Percentiles rank a stretch among this genome's conserved stretches.
Evolutionary conservation across 2,113 vertebrate species (phyloP).

Genomic region (Neodontobutis hainanensis): DNA sequence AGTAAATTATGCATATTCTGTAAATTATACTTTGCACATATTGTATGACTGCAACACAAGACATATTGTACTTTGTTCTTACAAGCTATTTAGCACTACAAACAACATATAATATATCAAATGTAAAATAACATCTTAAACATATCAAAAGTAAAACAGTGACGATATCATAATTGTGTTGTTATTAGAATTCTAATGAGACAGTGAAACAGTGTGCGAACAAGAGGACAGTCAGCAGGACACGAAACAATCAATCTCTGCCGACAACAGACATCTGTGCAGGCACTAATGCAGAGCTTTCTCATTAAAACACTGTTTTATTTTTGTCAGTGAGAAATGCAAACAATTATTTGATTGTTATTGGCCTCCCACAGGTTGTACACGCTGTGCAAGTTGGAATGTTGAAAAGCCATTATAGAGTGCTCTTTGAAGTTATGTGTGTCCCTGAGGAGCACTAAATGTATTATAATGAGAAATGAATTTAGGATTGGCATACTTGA

Average conservation of each 20-base stretch:
- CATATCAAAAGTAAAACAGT: slow-evolving; percentile 4
- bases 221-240: slow-evolving; percentile 66
- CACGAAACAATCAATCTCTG: slow-evolving; percentile 57
- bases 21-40: neutral
- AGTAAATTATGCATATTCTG: neutral
- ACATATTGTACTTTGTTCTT: slow-evolving; percentile 11
- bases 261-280: slow-evolving; percentile 68
- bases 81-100: slow-evolving; percentile 1
- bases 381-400: slow-evolving; percentile 48
- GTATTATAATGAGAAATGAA: slow-evolving; percentile 26
- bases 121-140: neutral
- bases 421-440: slow-evolving; percentile 15
- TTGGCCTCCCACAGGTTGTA: slow-evolving; percentile 61
- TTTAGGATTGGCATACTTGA: slow-evolving; percentile 4
- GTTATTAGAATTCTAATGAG: slow-evolving; percentile 54
- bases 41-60: neutral
- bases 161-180: slow-evolving; percentile 16
- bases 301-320: slow-evolving; percentile 47
- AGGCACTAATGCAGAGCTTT: slow-evolving; percentile 39
- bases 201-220: slow-evolving; percentile 36
- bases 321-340: slow-evolving; percentile 55
- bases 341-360: slow-evolving; percentile 69
- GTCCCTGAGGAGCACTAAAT: too few relatives aligned
- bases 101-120: neutral
- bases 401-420: slow-evolving; percentile 33